Evolutionary conservation across 2,888 invertebrate genomes (phyloP).

Genomic region (Lochmaea crataegi): DNA sequence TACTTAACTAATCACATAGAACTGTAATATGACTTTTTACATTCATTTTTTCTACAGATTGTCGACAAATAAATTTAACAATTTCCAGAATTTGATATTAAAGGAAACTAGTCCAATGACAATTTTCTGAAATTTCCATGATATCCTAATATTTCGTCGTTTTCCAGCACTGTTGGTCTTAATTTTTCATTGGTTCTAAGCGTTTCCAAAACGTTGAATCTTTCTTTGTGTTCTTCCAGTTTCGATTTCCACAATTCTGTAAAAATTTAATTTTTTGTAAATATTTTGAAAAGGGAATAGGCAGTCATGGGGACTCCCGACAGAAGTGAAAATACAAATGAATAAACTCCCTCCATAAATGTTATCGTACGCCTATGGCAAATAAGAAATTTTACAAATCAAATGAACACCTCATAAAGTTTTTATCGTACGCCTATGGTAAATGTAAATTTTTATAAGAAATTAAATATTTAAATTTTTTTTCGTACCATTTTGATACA

Average conservation of each 20-base stretch:
- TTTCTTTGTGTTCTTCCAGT: constrained; percentile 44
- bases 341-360: too few relatives aligned
- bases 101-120: neutral
- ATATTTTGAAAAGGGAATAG: too few relatives aligned
- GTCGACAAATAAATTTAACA: too few relatives aligned
- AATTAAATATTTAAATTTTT: too few relatives aligned
- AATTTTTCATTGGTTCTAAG: constrained; percentile 46
- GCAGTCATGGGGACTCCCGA: too few relatives aligned
- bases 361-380: too few relatives aligned
- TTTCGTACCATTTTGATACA: too few relatives aligned
- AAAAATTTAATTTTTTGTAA: neutral
- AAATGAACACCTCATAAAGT: too few relatives aligned
- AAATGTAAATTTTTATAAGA: too few relatives aligned
- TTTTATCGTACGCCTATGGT: too few relatives aligned
- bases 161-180: constrained; percentile 40
- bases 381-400: too few relatives aligned
- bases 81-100: neutral
- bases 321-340: too few relatives aligned
- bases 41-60: neutral
- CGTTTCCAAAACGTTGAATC: constrained; percentile 47
- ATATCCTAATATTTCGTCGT: constrained; percentile 50
- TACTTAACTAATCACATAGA: neutral
- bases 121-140: constrained; percentile 53
- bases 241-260: constrained; percentile 48
- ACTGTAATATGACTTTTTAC: neutral